Evolutionary conservation across 2,888 invertebrate species (phyloP).

Genomic region (Cotesia congregata): DNA sequence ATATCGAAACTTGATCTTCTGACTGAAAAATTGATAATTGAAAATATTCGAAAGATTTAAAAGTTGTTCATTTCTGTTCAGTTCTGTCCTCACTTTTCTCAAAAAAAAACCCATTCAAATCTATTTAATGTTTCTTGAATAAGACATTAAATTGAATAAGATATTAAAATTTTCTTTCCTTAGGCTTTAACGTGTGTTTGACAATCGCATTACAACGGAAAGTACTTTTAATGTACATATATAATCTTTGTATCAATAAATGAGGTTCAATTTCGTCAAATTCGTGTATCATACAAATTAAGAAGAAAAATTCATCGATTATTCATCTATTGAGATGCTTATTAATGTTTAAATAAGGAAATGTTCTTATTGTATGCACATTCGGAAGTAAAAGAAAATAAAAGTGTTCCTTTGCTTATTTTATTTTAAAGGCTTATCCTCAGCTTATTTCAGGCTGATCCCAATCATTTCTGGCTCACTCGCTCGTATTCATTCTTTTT

Average conservation of each 20-base stretch:
- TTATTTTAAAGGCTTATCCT: slow-evolving; percentile 63
- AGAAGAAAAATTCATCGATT: background rate
- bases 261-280: background rate
- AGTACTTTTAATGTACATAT: slow-evolving; percentile 53
- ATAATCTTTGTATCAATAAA: background rate
- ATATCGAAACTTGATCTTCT: no score
- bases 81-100: no score
- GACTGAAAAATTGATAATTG: no score
- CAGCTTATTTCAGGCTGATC: slow-evolving; percentile 68
- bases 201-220: slow-evolving; percentile 64
- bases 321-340: background rate
- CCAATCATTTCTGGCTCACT: slow-evolving; percentile 68
- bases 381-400: slow-evolving; percentile 4
- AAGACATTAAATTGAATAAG: no score
- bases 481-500: slow-evolving; percentile 39
- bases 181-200: slow-evolving; percentile 59
- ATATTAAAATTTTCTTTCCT: background rate
- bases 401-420: slow-evolving; percentile 33
- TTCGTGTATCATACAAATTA: background rate
- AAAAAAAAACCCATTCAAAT: no score
- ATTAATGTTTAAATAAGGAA: background rate
- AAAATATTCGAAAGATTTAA: no score
- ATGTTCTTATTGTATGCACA: background rate
- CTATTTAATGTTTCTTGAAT: no score
- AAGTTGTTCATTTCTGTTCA: no score